Evolutionary conservation across 64 coral and sea anemone genomes (phyloP).

Genomic region (Pachyseris speciosa): DNA sequence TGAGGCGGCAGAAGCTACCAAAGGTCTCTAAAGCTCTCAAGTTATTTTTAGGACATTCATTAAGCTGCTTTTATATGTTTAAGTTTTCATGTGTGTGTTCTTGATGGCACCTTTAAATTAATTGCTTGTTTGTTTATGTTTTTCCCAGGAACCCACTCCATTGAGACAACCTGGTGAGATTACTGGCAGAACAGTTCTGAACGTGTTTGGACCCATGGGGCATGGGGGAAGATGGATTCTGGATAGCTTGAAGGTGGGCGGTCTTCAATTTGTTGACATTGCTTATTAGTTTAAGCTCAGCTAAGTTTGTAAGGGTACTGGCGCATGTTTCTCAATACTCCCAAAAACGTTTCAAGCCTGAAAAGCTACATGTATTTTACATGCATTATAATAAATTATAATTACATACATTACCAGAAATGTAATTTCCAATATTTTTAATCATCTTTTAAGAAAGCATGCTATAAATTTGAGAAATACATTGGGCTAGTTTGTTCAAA

Average conservation of each 20-base stretch:
- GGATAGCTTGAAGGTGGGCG: slow-evolving; percentile 87
- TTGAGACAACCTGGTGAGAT: slow-evolving; percentile 92
- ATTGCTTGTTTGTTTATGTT: neutral
- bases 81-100: neutral
- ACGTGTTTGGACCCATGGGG: slow-evolving; percentile 99
- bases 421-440: too few relatives aligned
- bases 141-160: slow-evolving; percentile 81
- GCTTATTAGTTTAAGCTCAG: too few relatives aligned
- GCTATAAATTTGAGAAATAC: too few relatives aligned
- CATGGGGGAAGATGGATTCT: slow-evolving; percentile 99
- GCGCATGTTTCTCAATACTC: too few relatives aligned
- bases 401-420: too few relatives aligned
- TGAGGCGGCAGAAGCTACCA: slow-evolving; percentile 81
- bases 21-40: slow-evolving; percentile 31
- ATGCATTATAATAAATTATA: too few relatives aligned
- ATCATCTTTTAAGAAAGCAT: too few relatives aligned
- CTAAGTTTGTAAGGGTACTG: too few relatives aligned
- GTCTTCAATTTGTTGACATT: neutral
- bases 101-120: neutral
- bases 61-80: neutral
- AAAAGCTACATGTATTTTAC: too few relatives aligned
- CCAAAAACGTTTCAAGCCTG: too few relatives aligned
- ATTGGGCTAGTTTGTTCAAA: too few relatives aligned
- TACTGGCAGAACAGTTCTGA: slow-evolving; percentile 94
- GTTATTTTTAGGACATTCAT: neutral